Evolutionary conservation across 2,113 vertebrate species (phyloP).

Genomic region (Glaucidium brasilianum): DNA sequence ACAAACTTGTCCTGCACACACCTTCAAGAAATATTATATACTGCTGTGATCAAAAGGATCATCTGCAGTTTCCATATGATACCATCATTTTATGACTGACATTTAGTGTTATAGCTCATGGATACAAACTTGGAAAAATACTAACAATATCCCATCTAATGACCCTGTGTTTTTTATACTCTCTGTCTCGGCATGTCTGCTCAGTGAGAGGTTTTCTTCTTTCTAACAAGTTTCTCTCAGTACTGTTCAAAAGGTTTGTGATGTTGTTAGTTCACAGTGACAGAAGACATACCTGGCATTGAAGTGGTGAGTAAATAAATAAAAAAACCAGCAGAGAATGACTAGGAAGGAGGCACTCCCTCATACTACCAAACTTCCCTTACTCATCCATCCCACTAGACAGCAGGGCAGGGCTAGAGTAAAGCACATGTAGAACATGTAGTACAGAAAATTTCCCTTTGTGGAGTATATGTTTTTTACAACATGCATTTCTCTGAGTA

Average conservation of each 20-base stretch:
- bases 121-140: slow-evolving; percentile 43
- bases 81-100: slow-evolving; percentile 31
- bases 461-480: not conserved
- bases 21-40: slow-evolving; percentile 16
- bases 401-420: not conserved
- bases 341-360: not conserved
- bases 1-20: slow-evolving; percentile 19
- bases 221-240: not conserved
- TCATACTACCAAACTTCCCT: not conserved
- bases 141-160: slow-evolving; percentile 38
- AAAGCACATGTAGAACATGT: not conserved
- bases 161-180: not conserved
- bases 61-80: slow-evolving; percentile 12
- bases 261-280: not conserved
- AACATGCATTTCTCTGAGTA: not conserved
- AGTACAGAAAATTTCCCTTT: not conserved
- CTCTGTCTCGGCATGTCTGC: not conserved
- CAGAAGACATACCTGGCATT: not conserved
- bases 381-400: not conserved
- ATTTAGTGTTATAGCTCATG: slow-evolving; percentile 6
- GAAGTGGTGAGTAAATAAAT: slow-evolving; percentile 9
- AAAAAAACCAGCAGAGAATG: not conserved
- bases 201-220: not conserved
- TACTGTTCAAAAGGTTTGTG: not conserved
- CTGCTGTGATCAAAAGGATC: not conserved